phyloP scores from a whole-genome alignment of 2,888 invertebrate species.

The Caprella mutica region DNA sequence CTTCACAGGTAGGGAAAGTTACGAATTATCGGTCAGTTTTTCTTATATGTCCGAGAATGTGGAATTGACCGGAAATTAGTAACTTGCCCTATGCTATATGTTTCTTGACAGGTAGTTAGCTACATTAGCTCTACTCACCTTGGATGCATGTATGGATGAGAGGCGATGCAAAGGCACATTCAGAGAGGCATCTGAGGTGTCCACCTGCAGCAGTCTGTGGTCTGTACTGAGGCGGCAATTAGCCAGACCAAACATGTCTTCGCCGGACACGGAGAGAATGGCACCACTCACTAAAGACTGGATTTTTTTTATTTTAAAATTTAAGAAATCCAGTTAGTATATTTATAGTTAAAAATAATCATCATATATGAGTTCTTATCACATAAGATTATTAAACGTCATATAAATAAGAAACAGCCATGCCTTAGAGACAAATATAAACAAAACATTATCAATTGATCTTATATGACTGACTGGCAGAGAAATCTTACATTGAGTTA shows the following conservation, averaged over 20 bases:
- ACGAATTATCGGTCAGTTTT: too few species aligned
- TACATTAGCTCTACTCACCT: too few species aligned
- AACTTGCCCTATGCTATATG: too few species aligned
- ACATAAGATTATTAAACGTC: too few species aligned
- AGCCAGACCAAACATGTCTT: conserved; percentile 2
- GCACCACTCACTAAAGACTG: conserved; percentile 14
- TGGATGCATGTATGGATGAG: neutral
- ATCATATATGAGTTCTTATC: too few species aligned
- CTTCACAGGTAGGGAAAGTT: too few species aligned
- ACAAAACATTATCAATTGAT: neutral
- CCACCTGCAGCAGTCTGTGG: conserved; percentile 13
- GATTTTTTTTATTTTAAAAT: too few species aligned
- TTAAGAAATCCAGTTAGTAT: too few species aligned
- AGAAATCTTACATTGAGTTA: neutral
- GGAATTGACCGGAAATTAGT: too few species aligned
- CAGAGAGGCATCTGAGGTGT: neutral
- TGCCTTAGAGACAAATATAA: neutral
- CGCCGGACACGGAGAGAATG: conserved; percentile 9
- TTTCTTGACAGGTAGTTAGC: too few species aligned
- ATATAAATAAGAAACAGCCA: neutral
- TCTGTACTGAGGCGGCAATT: conserved; percentile 18
- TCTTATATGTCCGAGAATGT: too few species aligned
- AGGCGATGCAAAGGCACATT: conserved; percentile 1
- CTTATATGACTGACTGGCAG: neutral
- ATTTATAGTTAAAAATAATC: too few species aligned